Evolutionary conservation across 2,113 vertebrate species (phyloP).

Genomic region (Lepidothrix coronata): DNA sequence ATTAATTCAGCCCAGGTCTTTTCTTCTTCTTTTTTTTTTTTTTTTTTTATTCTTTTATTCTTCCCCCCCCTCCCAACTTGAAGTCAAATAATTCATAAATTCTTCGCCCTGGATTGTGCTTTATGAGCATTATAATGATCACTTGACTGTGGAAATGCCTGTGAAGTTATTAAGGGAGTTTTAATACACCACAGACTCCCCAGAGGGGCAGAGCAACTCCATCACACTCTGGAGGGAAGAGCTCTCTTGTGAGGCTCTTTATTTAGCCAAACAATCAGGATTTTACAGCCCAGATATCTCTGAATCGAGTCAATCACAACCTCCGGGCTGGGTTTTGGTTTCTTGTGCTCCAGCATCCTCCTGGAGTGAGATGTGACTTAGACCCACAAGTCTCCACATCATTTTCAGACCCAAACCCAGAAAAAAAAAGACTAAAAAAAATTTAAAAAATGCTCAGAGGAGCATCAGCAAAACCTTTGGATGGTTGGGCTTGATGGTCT

Average conservation of each 20-base stretch:
- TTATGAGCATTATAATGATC: slow-evolving; percentile 5
- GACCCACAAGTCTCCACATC: rapidly evolving
- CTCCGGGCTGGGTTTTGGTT: not conserved
- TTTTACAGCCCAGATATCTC: not conserved
- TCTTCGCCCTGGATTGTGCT: not conserved
- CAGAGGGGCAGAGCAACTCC: not conserved
- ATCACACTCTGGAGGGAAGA: not conserved
- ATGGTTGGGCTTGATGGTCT: not conserved
- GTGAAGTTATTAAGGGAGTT: slow-evolving; percentile 1
- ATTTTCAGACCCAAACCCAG: not conserved
- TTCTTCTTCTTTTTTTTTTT: not conserved
- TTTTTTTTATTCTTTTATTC: not conserved
- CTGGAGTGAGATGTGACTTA: rapidly evolving
- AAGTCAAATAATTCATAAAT: slow-evolving; percentile 28
- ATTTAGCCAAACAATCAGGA: not conserved
- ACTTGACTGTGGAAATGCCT: not conserved
- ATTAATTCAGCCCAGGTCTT: slow-evolving; percentile 45
- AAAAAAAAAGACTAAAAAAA: not conserved
- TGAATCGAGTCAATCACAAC: rapidly evolving
- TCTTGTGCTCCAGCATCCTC: not conserved
- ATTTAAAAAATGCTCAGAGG: rapidly evolving
- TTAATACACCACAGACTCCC: slow-evolving; percentile 12
- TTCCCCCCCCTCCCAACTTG: not conserved
- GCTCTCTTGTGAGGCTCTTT: not conserved
- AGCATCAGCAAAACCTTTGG: not conserved